Conservation (phyloP, 2,888 invertebrate genomes). For the Stenotaenia linearis region DNA sequence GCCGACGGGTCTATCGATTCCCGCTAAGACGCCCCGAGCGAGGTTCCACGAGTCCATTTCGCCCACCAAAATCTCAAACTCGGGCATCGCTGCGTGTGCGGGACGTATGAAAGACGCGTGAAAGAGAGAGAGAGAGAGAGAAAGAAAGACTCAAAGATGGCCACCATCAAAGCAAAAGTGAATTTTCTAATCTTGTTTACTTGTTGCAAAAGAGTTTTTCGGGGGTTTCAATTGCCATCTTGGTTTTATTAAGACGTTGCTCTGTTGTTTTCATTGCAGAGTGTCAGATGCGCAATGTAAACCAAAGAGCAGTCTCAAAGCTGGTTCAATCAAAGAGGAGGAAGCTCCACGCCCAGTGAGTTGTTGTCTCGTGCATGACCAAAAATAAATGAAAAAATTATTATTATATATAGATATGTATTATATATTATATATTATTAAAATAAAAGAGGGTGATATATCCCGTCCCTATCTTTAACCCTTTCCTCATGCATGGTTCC, state of each 20-base stretch:
- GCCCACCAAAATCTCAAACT: background rate
- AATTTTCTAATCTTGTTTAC: too few relatives aligned
- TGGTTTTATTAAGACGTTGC: conserved; percentile 37
- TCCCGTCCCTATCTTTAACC: background rate
- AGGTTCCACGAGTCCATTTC: background rate
- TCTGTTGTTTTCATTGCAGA: conserved; percentile 64
- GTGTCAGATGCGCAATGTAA: conserved; percentile 69
- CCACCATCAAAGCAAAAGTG: too few relatives aligned
- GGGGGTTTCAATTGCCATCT: background rate
- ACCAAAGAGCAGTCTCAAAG: conserved; percentile 60
- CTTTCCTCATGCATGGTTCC: background rate
- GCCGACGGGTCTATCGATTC: conserved; percentile 19
- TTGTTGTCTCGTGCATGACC: conserved; percentile 21
- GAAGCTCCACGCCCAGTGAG: conserved; percentile 34
- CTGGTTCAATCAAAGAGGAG: conserved; percentile 35
- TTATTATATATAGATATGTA: too few relatives aligned
- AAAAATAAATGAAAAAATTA: background rate
- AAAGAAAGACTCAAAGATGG: background rate
- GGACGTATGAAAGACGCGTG: background rate
- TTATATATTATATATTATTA: too few relatives aligned
- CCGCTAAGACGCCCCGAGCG: conserved; percentile 10
- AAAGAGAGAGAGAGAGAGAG: conserved; percentile 24
- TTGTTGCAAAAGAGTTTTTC: background rate
- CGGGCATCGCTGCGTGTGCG: too few relatives aligned
- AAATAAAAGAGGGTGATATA: too few relatives aligned